Evolutionary conservation across 2,888 invertebrate genomes (phyloP), one percentile per base, ranked within the genome.

Genomic region (Crocallis elinguaria): DNA sequence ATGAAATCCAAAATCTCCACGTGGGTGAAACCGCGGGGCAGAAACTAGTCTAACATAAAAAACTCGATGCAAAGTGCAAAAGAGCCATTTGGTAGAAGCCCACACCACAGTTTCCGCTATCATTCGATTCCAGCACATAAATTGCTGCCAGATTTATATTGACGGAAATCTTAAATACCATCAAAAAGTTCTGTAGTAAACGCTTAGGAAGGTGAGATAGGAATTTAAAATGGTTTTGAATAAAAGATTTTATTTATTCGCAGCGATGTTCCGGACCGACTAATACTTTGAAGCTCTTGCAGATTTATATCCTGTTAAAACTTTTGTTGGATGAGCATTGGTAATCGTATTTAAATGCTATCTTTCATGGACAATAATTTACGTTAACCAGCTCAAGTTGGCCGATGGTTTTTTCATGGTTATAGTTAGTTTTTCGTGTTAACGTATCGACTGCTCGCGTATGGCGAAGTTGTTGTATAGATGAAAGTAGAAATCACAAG

Each of bases 231-330:
- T 54, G 57, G 55, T 51, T 62, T 64, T 60, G 51, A 57, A 64
- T 62, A 62, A 63, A 62, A 62, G 42, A 64, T 63, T 58, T 60
- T 60, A 63, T 64, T 62, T 63, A 63, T 63, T 51, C 49, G 45
- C 11, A 53, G 50, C 56, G 54, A 49, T 43, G 55, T 58, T 55
- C 52, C 52, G 45, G 43, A 37, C 44, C 53, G 46, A 27, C 56
- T 57, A 56, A 62, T 59, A 60, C 64, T 63, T 66, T 48, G 52
- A 58, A 67, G 67, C 61, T 62, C 62, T 42, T 9, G 36, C 46
- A 44, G 64, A 69, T 66, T 72, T 64, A 64, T 67, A 21, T 29
- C 38, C 52, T 35, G 41, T 41, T 41, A 35, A 52, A 45, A 36
- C 46, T 38, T 51, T 21, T 36, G 14, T 41, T n/a, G n/a, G n/a